phyloP scores from a whole-genome alignment of 2,113 vertebrate genomes.

The Genyomyrus donnyi region DNA sequence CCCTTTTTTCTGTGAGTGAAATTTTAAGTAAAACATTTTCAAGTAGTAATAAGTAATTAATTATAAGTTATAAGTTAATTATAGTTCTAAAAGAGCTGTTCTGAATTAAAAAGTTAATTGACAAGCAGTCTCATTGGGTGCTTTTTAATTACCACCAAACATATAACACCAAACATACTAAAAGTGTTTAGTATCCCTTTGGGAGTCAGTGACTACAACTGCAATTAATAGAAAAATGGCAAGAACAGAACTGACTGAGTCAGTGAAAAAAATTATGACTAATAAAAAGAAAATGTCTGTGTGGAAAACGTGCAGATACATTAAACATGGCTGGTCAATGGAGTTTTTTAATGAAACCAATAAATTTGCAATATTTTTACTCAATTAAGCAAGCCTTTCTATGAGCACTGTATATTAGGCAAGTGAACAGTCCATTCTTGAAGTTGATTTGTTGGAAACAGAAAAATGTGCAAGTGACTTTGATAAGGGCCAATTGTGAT shows the following conservation, averaged over 20 bases:
- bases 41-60: not conserved
- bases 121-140: not conserved
- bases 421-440: not conserved
- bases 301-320: not conserved
- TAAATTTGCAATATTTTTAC: not conserved
- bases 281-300: not conserved
- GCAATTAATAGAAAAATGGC: not conserved
- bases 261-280: not conserved
- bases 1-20: not conserved
- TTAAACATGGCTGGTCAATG: not conserved
- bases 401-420: not conserved
- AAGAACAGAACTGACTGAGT: not conserved
- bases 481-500: not conserved
- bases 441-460: not conserved
- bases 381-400: not conserved
- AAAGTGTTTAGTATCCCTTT: not conserved
- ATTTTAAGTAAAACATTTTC: not conserved
- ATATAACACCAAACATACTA: not conserved
- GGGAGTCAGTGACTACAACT: not conserved
- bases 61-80: not conserved
- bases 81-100: not conserved
- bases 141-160: not conserved
- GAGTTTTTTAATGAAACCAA: not conserved
- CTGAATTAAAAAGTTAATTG: not conserved
- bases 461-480: not conserved